Evolutionary conservation across 2,113 vertebrate genomes (phyloP).

Genomic region (Manacus vitellinus): DNA sequence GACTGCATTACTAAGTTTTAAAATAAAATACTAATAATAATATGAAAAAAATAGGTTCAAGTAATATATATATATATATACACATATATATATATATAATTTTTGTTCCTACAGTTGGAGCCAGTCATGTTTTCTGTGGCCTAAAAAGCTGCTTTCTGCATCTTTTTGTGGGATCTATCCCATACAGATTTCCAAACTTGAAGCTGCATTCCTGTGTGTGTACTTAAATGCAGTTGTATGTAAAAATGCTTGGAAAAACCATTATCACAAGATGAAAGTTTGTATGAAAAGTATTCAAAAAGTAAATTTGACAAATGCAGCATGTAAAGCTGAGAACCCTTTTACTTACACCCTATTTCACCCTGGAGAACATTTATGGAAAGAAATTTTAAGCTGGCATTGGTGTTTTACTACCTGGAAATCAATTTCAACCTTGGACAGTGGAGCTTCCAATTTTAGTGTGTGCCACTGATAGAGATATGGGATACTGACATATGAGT

Average conservation of each 20-base stretch:
- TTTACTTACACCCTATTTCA: not conserved
- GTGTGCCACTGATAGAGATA: not conserved
- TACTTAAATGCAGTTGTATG: not conserved
- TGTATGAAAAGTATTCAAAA: not conserved
- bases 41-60: not conserved
- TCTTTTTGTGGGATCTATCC: not conserved
- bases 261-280: not conserved
- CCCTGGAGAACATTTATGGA: not conserved
- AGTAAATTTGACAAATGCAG: not conserved
- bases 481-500: accelerated
- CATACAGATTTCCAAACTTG: not conserved
- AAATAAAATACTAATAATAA: not conserved
- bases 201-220: not conserved
- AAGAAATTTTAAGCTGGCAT: not conserved
- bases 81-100: not conserved
- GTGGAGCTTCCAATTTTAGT: not conserved
- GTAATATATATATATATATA: not conserved
- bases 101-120: not conserved
- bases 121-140: not conserved
- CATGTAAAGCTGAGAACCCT: not conserved
- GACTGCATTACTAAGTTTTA: not conserved
- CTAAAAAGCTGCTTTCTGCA: not conserved
- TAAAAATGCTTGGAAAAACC: not conserved
- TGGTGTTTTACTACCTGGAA: conserved; percentile 10
- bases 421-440: conserved; percentile 4